Percentiles rank a stretch among this genome's conserved stretches.
Evolutionary conservation across 2,113 vertebrate species (phyloP).

Genomic region (Seriola dumerili): DNA sequence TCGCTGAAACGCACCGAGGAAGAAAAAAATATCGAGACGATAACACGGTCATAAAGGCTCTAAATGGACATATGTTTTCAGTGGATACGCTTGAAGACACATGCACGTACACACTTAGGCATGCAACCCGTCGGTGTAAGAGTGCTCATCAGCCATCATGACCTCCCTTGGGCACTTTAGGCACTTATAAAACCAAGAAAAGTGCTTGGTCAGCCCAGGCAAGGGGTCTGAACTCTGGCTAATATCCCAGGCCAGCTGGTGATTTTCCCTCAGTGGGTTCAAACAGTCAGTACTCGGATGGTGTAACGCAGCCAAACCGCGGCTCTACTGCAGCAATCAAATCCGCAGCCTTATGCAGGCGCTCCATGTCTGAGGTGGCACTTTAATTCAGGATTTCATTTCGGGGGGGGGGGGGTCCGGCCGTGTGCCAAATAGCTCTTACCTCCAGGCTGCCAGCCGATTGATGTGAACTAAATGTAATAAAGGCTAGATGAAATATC

Average conservation of each 20-base stretch:
- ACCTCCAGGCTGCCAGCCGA: conserved; percentile 81
- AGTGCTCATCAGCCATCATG: conserved; percentile 36
- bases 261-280: conserved; percentile 62
- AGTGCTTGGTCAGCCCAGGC: conserved; percentile 71
- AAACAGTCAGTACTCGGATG: conserved; percentile 51
- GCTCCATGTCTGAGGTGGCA: conserved; percentile 77
- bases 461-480: conserved; percentile 85
- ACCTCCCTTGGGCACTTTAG: conserved; percentile 36
- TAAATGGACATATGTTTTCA: conserved; percentile 28
- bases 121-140: conserved; percentile 32
- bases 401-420: conserved; percentile 77
- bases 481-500: conserved; percentile 85
- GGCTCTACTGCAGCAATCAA: conserved; percentile 72
- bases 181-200: conserved; percentile 55
- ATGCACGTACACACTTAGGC: conserved; percentile 1
- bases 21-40: neutral
- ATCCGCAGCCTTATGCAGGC: conserved; percentile 54
- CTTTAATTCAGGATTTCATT: conserved; percentile 83
- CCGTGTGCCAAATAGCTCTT: conserved; percentile 81
- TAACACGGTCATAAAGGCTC: neutral
- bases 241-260: conserved; percentile 61
- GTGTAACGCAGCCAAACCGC: conserved; percentile 44
- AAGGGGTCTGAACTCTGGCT: conserved; percentile 41
- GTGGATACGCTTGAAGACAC: conserved; percentile 28
- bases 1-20: neutral